Percentiles rank a stretch among this genome's conserved stretches.
phyloP scores from a whole-genome alignment of 2,797 vertebrate species.

The Danionella dracula region DNA sequence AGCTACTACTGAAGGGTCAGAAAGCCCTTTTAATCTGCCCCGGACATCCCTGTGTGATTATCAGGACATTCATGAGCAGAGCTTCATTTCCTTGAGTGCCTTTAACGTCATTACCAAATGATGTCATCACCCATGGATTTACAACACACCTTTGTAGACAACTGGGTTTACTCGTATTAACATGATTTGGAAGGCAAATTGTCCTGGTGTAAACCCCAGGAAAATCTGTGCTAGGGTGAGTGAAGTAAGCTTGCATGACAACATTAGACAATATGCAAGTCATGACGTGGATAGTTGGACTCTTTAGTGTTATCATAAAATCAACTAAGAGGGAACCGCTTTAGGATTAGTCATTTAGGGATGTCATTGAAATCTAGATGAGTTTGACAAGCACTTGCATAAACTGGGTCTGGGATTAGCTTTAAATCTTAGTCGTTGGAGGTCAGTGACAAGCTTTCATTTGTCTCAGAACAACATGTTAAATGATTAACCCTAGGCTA shows the following conservation, averaged over 20 bases:
- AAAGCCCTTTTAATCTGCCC: constrained; percentile 38
- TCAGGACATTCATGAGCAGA: constrained; percentile 12
- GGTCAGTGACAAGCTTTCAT: constrained; percentile 1
- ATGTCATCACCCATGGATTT: constrained; percentile 12
- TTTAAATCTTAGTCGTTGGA: background rate
- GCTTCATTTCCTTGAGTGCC: constrained; percentile 32
- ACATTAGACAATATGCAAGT: too few relatives aligned
- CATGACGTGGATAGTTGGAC: too few relatives aligned
- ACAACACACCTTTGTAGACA: background rate
- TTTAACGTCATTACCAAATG: constrained; percentile 10
- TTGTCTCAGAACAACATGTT: background rate
- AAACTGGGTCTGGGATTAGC: background rate
- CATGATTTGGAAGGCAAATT: constrained; percentile 27
- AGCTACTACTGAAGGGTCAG: constrained; percentile 21
- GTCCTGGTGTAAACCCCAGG: background rate
- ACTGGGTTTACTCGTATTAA: background rate
- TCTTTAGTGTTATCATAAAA: too few relatives aligned
- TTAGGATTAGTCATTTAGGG: too few relatives aligned
- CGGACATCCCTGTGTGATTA: constrained; percentile 25
- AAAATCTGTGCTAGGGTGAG: constrained; percentile 1
- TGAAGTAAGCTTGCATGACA: background rate
- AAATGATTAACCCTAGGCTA: constrained; percentile 42
- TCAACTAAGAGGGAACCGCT: too few relatives aligned
- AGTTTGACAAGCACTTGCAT: background rate
- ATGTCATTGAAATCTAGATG: too few relatives aligned